phyloP scores from a whole-genome alignment of 2,113 vertebrate species.

The Potamarius usumacintae region DNA sequence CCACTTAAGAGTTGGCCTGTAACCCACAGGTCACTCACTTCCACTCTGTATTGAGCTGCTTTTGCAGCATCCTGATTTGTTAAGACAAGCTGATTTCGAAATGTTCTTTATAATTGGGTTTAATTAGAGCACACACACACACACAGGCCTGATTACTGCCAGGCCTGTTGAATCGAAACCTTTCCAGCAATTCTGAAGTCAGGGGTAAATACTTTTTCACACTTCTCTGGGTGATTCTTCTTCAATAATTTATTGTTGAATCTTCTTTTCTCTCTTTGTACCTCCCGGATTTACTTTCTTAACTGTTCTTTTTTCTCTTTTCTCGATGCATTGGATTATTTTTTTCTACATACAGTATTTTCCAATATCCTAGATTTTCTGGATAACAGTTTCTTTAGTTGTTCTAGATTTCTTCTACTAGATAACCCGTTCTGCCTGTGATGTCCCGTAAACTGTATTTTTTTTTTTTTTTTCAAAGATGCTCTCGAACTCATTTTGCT shows the following conservation, averaged over 20 bases:
- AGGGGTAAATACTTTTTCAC: neutral
- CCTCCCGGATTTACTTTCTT: neutral
- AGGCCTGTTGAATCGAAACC: neutral
- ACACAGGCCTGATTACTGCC: neutral
- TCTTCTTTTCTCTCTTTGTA: neutral
- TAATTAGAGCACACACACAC: neutral
- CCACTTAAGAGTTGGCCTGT: constrained; percentile 18
- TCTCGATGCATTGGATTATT: neutral
- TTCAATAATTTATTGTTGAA: neutral
- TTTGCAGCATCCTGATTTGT: neutral
- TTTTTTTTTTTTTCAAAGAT: neutral
- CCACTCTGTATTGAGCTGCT: constrained; percentile 28
- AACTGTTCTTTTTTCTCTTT: neutral
- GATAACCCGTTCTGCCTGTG: neutral
- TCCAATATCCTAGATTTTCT: neutral
- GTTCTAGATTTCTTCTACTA: neutral
- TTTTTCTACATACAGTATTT: neutral
- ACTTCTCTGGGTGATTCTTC: neutral
- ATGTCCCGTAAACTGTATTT: neutral
- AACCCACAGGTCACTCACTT: constrained; percentile 54
- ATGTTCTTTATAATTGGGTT: neutral
- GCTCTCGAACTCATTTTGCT: constrained; percentile 1
- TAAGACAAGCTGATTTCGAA: neutral
- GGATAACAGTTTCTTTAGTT: neutral
- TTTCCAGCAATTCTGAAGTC: neutral